Evolutionary conservation across 2,888 invertebrate genomes (phyloP).

Genomic region (Macrosoma leucophasiata): DNA sequence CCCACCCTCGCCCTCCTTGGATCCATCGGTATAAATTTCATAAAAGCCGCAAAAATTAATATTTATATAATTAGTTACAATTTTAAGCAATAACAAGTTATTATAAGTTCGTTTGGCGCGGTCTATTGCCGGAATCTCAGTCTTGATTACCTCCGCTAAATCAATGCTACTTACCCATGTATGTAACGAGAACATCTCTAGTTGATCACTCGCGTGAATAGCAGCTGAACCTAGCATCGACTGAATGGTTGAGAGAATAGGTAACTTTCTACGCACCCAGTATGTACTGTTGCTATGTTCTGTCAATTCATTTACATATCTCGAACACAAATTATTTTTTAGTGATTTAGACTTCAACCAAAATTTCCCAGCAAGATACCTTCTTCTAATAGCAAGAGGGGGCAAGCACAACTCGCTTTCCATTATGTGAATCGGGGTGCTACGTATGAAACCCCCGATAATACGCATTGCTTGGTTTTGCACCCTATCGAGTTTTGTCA

Average conservation of each 20-base stretch:
- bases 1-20: constrained; percentile 9
- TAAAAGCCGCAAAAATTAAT: constrained; percentile 4
- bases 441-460: constrained; percentile 18
- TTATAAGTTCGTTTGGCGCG: constrained; percentile 4
- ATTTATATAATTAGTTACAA: constrained; percentile 2
- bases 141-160: not conserved
- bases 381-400: constrained; percentile 12
- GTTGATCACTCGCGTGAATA: constrained; percentile 3
- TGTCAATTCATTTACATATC: not conserved
- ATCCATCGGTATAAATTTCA: constrained; percentile 11
- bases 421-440: constrained; percentile 17
- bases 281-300: not conserved
- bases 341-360: constrained; percentile 8
- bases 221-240: not conserved
- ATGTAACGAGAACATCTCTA: constrained; percentile 11
- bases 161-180: constrained; percentile 13
- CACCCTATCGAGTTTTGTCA: constrained; percentile 15
- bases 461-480: constrained; percentile 18
- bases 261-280: constrained; percentile 5
- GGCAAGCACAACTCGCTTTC: constrained; percentile 13
- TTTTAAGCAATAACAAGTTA: not conserved
- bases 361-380: constrained; percentile 15
- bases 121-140: not conserved
- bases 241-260: constrained; percentile 2
- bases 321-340: not conserved